Conservation (phyloP, 1,140 invertebrate species). For the Drosophila sucinea region DNA sequence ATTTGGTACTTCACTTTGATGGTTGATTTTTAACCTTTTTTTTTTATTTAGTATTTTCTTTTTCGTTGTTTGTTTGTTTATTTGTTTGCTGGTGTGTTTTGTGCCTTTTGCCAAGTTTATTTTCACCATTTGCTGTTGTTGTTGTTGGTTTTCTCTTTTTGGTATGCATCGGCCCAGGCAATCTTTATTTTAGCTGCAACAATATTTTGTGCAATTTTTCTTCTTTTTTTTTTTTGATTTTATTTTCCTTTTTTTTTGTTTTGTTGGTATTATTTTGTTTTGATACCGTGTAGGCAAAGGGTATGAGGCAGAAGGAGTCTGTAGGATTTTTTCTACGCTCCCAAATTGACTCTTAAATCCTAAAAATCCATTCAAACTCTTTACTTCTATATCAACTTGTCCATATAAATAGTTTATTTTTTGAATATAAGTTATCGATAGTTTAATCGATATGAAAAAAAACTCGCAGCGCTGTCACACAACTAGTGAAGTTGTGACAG, state of each 20-base stretch:
- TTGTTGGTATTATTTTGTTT: background rate
- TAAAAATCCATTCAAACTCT: too few relatives aligned
- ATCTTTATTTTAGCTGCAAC: slow-evolving; percentile 28
- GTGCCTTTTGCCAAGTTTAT: slow-evolving; percentile 32
- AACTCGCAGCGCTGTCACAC: too few relatives aligned
- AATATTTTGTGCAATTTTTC: slow-evolving; percentile 48
- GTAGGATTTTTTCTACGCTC: too few relatives aligned
- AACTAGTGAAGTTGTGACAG: too few relatives aligned
- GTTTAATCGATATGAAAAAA: too few relatives aligned
- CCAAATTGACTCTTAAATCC: too few relatives aligned
- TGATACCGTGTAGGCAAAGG: background rate
- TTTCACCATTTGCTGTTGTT: slow-evolving; percentile 52
- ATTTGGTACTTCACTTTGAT: slow-evolving; percentile 43
- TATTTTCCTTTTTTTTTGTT: slow-evolving; percentile 17
- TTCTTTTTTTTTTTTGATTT: slow-evolving; percentile 1
- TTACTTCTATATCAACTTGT: too few relatives aligned
- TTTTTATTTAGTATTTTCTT: slow-evolving; percentile 25
- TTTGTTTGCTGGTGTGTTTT: slow-evolving; percentile 1
- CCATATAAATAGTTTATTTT: too few relatives aligned
- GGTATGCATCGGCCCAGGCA: slow-evolving; percentile 16
- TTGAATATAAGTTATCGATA: too few relatives aligned
- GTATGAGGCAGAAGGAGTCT: too few relatives aligned
- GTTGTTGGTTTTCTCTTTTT: slow-evolving; percentile 46
- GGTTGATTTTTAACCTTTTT: slow-evolving; percentile 66
- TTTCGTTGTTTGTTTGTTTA: slow-evolving; percentile 21